Base-by-base conservation (phyloP, 2,797 vertebrate genomes). In the Halcyon smyrnensis region DNA sequence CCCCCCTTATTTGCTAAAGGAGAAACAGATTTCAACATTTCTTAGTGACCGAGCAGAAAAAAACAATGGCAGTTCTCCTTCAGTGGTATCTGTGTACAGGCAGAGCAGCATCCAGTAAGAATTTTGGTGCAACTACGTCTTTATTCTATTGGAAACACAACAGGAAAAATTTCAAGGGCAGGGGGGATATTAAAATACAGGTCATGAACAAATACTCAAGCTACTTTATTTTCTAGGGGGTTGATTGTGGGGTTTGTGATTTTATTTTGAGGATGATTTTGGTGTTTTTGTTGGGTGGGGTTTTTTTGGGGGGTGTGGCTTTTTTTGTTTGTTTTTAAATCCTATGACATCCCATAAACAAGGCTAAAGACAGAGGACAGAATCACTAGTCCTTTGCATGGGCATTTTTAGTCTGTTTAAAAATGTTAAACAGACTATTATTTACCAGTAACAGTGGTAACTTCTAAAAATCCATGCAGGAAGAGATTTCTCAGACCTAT, bases 1-100 rank as follows among this genome's bases (percentile, higher is more conserved):
- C 43, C 89, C 69, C 60, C 11, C 64, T 95, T 89, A 93, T 32
- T 93, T 87, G 67, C 63, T 91, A 79, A 92, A 91, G 68, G 36
- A 93, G 51, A 95, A 96, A 90, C 32, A 87, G 28, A 76, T 69
- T 65, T 95, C 54, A 67, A 37, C 54, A 68, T 14, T 69, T 84
- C 73, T 92, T 87, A 94, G 43, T 50, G 73, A 89, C 73, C 30
- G 15, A 88, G 73, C 25, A 94, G 32, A 36, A 71, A 46, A 67
- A 67, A 24, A 90, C 36, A 50, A 34, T 5, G 20, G 45, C 28
- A 71, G 12, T 25, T 68, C 62, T 85, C 79, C 56, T 87, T 74
- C 79, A 70, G 20, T 7, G 11, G 25, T 37, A 95, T 48, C 41
- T 30, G 12, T 34, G 14, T 41, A 59, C 36, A 76, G 51, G 36